Conservation (phyloP, 2,888 invertebrate species). For the Agrochola lota region DNA sequence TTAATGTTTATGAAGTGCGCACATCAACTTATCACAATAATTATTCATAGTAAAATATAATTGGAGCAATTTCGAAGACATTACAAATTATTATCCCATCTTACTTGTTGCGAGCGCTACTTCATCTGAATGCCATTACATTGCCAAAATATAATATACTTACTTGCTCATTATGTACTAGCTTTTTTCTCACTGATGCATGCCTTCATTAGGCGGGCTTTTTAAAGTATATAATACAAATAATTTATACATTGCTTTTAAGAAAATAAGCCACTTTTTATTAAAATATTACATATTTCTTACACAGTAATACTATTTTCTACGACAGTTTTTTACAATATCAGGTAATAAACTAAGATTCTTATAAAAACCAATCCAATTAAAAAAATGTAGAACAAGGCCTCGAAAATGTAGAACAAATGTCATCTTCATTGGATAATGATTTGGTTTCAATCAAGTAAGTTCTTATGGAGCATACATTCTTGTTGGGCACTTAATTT, state of each 20-base stretch:
- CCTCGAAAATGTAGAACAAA: constrained; percentile 43
- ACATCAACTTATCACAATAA: not conserved
- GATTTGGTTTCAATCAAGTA: constrained; percentile 40
- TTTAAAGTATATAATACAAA: constrained; percentile 17
- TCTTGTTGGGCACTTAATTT: constrained; percentile 8
- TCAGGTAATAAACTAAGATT: constrained; percentile 37
- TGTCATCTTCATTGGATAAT: constrained; percentile 39
- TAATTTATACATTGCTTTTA: constrained; percentile 23
- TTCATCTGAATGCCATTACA: not conserved
- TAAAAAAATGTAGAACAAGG: constrained; percentile 43
- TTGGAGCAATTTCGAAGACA: constrained; percentile 3
- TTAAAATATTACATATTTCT: constrained; percentile 25
- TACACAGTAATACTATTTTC: constrained; percentile 24
- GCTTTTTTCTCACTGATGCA: constrained; percentile 6
- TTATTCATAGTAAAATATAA: not conserved
- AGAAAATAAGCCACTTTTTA: constrained; percentile 35
- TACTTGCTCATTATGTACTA: not conserved
- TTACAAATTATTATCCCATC: not conserved
- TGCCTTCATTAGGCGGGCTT: constrained; percentile 17
- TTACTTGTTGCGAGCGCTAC: not conserved
- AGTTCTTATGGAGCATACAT: not conserved
- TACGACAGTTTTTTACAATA: constrained; percentile 29
- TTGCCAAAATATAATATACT: not conserved
- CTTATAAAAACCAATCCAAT: constrained; percentile 29
- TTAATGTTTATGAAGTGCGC: not conserved